Base-by-base conservation (phyloP, 2,113 vertebrate genomes). In the Onychostoma macrolepis region DNA sequence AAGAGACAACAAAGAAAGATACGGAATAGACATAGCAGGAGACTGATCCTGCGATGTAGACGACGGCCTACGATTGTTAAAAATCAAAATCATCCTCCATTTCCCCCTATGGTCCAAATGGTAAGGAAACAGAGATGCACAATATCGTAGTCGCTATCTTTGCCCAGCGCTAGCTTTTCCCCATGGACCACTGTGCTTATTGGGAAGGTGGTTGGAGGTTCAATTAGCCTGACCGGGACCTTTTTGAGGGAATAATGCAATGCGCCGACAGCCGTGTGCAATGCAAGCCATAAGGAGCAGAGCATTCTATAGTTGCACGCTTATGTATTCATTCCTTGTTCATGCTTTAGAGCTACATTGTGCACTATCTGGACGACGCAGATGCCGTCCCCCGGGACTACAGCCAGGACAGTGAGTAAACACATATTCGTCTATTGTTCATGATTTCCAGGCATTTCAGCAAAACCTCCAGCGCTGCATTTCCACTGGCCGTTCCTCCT, bases 101-200 rank as follows among this genome's bases (percentile, higher is more conserved):
- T 53, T 28, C 67, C 38, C 38, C 87, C 85, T 89, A 89, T 78
- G 82, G 88, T 90, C 83, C 89, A 89, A 91, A 89, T 71, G 28
- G 56, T 36, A 15, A 76, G 75, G 21, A 30, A 65, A 63, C 48
- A 38, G 28, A 67, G 28, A 41, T 71, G 82, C 69, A 45, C 4
- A 43, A 15, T 56, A 38, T 50, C 21, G n/a, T 26, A 10, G 17
- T 63, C 24, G 43, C 38, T 83, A 48, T 87, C 69, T 38, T 38
- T 72, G 48, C 33, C 65, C 82, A 36, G 9, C 69, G 17, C 58
- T 75, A 78, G 28, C 69, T 77, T 79, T 33, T 78, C 90, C 80
- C 71, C 13, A 19, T 63, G 45, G 50, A 36, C 19, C 48, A n/a
- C 74, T 15, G 9, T 28, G 78, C 63, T 36, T 33, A 87, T 63